Base-by-base conservation (phyloP, 2,888 invertebrate species). In the Teinopalpus imperialis region DNA sequence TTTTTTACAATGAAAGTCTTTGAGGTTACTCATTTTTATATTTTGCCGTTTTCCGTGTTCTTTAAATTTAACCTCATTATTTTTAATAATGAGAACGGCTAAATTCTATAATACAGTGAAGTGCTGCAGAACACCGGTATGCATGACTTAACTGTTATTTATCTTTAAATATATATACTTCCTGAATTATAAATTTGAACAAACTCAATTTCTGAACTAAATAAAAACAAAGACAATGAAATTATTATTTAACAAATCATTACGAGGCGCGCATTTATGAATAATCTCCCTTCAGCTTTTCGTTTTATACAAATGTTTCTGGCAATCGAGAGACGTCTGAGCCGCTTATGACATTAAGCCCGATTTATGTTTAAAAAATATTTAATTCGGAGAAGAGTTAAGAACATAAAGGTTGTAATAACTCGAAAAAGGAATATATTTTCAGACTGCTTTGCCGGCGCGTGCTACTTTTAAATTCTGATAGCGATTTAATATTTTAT, bases 321-420 rank as follows among this genome's bases (percentile, higher is more conserved):
- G 66, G 75, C 74, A 66, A 70, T 68, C 69, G 59, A 68, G 65
- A 63, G 73, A 61, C 62, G 71, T 74, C 73, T 66, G 57, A 68
- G 62, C 66, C 63, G 68, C 66, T 70, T 70, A 64, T 75, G 81
- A 85, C 86, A 81, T 70, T 88, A 85, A 88, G 75, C 81, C 75
- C 66, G 72, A 75, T 79, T 82, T 81, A 83, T 71, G 69, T 68
- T 73, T 74, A 68, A 69, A 63, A 79, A 76, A 74, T 74, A 65
- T 78, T 79, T 79, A 80, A 82, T 78, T 85, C 78, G 71, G 67
- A 69, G 63, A 69, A 71, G 75, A 79, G 81, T 81, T 81, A 79
- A 77, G 71, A 70, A 70, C 72, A 77, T 69, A 67, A 75, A 70
- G 64, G 62, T 73, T 76, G 45, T 74, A 74, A 78, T 74, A 76